Percentiles rank a stretch among this genome's conserved stretches.
These are phyloP conservation scores for Lasioglossum villosulum DNA, from an alignment of 2,888 invertebrate genomes.

Conservation along the genomic window DNA sequence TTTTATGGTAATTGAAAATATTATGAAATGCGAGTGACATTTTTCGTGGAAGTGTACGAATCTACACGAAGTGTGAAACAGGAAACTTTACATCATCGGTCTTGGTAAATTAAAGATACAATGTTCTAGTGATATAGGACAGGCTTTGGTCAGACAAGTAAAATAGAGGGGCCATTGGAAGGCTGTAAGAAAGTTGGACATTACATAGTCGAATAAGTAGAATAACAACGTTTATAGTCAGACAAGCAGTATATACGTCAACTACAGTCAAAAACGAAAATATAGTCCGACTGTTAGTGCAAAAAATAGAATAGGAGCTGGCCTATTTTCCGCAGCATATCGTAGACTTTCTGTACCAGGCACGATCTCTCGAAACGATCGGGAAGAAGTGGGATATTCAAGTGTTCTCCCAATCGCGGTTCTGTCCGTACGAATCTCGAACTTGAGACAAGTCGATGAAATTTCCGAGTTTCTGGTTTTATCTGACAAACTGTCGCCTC, in stretches of 20 bases:
- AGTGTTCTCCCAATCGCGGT: background rate
- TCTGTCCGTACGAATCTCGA: slow-evolving; percentile 6
- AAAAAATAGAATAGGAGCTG: background rate
- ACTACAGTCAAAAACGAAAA: background rate
- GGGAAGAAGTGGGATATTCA: slow-evolving; percentile 8
- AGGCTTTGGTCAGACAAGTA: background rate
- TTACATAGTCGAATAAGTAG: background rate
- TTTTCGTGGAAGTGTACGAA: background rate
- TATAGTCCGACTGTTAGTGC: background rate
- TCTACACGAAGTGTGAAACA: background rate
- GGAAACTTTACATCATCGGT: too few relatives aligned
- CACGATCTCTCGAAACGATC: background rate
- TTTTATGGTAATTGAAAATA: background rate
- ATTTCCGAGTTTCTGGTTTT: slow-evolving; percentile 42
- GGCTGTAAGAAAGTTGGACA: too few relatives aligned
- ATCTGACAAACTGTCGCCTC: slow-evolving; percentile 32
- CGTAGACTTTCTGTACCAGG: background rate
- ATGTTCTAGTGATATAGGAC: background rate
- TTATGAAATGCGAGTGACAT: background rate
- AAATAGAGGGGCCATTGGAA: background rate
- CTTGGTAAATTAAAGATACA: background rate
- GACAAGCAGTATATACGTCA: background rate
- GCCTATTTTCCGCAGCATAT: background rate
- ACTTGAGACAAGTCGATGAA: slow-evolving; percentile 41
- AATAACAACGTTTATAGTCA: background rate